phyloP scores from a whole-genome alignment of 2,888 invertebrate species.

The Sinelater perroti region DNA sequence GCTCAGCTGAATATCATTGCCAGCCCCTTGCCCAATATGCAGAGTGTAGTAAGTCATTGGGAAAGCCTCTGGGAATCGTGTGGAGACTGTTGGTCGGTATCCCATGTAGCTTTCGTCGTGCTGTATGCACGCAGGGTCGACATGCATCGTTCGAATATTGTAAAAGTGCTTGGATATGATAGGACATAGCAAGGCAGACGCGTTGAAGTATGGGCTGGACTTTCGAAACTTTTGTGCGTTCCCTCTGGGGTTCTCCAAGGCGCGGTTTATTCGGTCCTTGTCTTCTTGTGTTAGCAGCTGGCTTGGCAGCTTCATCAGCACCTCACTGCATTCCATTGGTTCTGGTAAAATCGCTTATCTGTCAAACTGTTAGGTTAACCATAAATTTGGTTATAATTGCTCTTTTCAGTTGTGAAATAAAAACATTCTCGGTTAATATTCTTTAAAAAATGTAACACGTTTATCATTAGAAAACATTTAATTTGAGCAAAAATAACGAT shows the following conservation, averaged over 20 bases:
- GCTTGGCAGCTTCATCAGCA: constrained; percentile 66
- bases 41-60: constrained; percentile 75
- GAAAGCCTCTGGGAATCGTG: constrained; percentile 59
- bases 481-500: neutral
- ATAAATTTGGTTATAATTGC: neutral
- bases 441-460: neutral
- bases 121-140: constrained; percentile 56
- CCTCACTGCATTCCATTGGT: constrained; percentile 15
- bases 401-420: too few relatives aligned
- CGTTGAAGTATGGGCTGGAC: constrained; percentile 56
- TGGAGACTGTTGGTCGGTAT: constrained; percentile 55
- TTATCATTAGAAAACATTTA: neutral
- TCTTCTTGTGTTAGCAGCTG: constrained; percentile 69
- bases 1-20: constrained; percentile 69
- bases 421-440: too few relatives aligned
- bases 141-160: constrained; percentile 54
- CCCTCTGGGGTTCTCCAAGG: constrained; percentile 57
- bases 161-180: constrained; percentile 63
- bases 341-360: neutral
- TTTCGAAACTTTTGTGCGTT: neutral
- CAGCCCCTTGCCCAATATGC: constrained; percentile 75
- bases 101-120: constrained; percentile 60
- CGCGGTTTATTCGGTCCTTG: constrained; percentile 59
- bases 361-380: neutral
- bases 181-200: constrained; percentile 73